Evolutionary conservation across 2,113 vertebrate genomes (phyloP).

Genomic region (Grallaria varia): DNA sequence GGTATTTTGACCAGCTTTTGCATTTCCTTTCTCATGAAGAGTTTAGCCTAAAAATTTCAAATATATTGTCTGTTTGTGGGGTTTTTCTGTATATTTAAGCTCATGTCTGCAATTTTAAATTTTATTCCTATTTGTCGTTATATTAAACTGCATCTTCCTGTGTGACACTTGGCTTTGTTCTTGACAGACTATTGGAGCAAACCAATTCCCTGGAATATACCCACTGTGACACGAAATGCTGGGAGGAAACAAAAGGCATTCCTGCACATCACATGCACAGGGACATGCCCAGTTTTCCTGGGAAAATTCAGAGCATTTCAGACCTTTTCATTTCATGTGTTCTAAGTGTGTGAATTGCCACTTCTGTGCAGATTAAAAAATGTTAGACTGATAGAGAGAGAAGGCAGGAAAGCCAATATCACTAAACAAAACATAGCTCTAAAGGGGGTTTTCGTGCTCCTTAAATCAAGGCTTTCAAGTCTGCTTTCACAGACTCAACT

Average conservation of each 20-base stretch:
- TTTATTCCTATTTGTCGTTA: background rate
- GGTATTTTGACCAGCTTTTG: background rate
- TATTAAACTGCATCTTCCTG: background rate
- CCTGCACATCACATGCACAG: background rate
- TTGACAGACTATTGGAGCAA: background rate
- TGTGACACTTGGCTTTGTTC: background rate
- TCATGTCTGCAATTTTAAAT: background rate
- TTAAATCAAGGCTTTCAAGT: background rate
- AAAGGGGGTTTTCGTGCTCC: background rate
- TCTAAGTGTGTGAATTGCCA: rapidly evolving
- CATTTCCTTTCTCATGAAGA: background rate
- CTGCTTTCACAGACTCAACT: background rate
- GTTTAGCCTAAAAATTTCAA: background rate
- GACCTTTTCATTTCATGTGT: background rate
- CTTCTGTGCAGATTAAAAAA: background rate
- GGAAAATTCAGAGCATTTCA: background rate
- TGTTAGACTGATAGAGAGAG: background rate
- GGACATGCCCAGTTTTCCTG: background rate
- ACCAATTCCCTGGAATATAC: background rate
- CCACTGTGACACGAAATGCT: background rate
- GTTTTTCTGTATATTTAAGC: background rate
- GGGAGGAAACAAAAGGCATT: background rate
- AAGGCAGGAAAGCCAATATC: background rate
- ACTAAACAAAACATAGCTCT: background rate
- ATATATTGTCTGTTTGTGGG: background rate